phyloP scores from a whole-genome alignment of 2,797 vertebrate species.

The Chelon auratus region DNA sequence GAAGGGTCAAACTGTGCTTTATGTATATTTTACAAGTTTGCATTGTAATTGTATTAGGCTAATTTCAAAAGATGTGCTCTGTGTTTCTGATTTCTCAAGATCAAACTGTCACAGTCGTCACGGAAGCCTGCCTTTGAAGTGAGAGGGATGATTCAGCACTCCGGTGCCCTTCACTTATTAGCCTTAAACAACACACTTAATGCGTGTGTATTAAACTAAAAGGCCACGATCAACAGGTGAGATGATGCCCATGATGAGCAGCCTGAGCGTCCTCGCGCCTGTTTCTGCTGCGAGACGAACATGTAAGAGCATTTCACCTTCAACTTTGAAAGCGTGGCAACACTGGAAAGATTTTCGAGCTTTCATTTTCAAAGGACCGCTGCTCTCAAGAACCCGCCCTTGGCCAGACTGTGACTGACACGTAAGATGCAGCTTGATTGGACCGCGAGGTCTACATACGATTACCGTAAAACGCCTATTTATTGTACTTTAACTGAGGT shows the following conservation, averaged over 20 bases:
- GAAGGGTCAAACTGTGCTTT: not conserved
- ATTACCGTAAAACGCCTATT: not conserved
- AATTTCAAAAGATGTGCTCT: not conserved
- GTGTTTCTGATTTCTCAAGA: slow-evolving; percentile 16
- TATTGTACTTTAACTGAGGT: too few species aligned
- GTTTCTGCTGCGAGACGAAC: slow-evolving; percentile 30
- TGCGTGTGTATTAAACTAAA: slow-evolving; percentile 22
- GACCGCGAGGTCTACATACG: slow-evolving; percentile 52
- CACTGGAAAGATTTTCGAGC: slow-evolving; percentile 48
- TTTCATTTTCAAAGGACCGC: slow-evolving; percentile 63
- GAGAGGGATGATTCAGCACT: slow-evolving; percentile 32
- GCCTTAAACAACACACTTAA: slow-evolving; percentile 43
- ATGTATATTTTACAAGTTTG: not conserved
- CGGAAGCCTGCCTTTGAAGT: slow-evolving; percentile 27
- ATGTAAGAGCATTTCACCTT: slow-evolving; percentile 20
- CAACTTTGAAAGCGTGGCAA: slow-evolving; percentile 45
- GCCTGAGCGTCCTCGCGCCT: slow-evolving; percentile 41
- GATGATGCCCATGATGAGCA: slow-evolving; percentile 4
- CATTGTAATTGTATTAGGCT: slow-evolving; percentile 7
- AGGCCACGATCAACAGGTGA: slow-evolving; percentile 41
- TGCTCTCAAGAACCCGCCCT: slow-evolving; percentile 62
- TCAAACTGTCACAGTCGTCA: slow-evolving; percentile 29
- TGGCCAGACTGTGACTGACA: slow-evolving; percentile 63
- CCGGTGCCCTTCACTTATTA: slow-evolving; percentile 15
- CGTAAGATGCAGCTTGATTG: slow-evolving; percentile 60